Percentiles rank a stretch among this genome's conserved stretches.
phyloP scores from a whole-genome alignment of 1,140 invertebrate genomes.

The Monochamus saltuarius region DNA sequence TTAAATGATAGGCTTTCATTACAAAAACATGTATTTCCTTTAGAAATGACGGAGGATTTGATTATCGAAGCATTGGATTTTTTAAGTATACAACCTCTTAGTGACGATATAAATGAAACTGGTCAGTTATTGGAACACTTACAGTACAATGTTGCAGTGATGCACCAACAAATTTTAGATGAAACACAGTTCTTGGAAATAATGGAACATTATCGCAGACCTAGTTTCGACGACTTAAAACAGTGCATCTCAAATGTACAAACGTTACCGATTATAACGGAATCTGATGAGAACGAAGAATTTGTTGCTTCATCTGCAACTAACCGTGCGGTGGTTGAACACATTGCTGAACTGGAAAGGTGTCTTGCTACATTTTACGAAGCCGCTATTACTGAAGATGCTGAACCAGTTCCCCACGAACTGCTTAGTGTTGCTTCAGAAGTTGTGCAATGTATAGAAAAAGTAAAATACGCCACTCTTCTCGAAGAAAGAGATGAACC shows the following conservation, averaged over 20 bases:
- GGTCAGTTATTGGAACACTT: constrained; percentile 36
- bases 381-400: constrained; percentile 35
- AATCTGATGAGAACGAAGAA: constrained; percentile 21
- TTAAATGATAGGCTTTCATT: constrained; percentile 30
- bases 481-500: constrained; percentile 30
- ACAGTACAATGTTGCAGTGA: constrained; percentile 44
- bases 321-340: constrained; percentile 27
- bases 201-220: constrained; percentile 18
- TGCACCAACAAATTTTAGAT: constrained; percentile 43
- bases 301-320: constrained; percentile 21
- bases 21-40: constrained; percentile 35
- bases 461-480: constrained; percentile 35
- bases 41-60: constrained; percentile 41
- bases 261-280: constrained; percentile 37
- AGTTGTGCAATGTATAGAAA: constrained; percentile 41
- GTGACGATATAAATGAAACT: constrained; percentile 22
- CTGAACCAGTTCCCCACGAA: constrained; percentile 34
- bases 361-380: constrained; percentile 39
- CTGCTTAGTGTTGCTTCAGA: constrained; percentile 38
- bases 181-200: constrained; percentile 28
- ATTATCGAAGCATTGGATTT: constrained; percentile 39
- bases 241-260: constrained; percentile 40
- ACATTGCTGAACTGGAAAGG: constrained; percentile 40
- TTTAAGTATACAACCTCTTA: constrained; percentile 23
- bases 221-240: constrained; percentile 38